Evolutionary conservation across 2,888 invertebrate species (phyloP).

Genomic region (Eupeodes latifasciatus): DNA sequence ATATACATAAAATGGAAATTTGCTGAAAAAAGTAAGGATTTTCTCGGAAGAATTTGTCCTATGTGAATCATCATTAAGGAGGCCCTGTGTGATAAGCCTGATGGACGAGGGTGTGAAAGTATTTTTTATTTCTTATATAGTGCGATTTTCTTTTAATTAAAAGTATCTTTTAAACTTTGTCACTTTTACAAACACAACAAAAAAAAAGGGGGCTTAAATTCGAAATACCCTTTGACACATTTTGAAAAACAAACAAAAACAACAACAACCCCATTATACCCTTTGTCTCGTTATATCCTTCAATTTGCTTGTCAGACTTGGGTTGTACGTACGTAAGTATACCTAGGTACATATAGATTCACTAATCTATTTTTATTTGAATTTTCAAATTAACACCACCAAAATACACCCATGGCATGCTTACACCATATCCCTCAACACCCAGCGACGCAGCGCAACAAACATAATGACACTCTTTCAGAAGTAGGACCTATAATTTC

Average conservation of each 20-base stretch:
- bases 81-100: background rate
- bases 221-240: constrained; percentile 1
- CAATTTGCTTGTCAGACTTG: background rate
- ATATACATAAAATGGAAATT: constrained; percentile 21
- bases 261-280: background rate
- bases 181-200: background rate
- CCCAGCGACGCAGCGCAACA: background rate
- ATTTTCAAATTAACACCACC: constrained; percentile 58
- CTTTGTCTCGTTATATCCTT: too few relatives aligned
- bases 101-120: background rate
- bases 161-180: background rate
- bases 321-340: background rate
- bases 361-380: constrained; percentile 43
- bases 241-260: background rate
- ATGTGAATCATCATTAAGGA: background rate
- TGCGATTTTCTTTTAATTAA: background rate
- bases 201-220: background rate
- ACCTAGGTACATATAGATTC: constrained; percentile 4
- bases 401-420: constrained; percentile 23
- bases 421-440: constrained; percentile 29
- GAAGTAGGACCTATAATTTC: constrained; percentile 27
- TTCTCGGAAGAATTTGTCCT: background rate
- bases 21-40: background rate
- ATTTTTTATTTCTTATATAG: background rate
- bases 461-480: constrained; percentile 25